Evolutionary conservation across 2,113 vertebrate genomes (phyloP), one percentile per base, ranked within the genome.

Genomic region (Odontophorus gujanensis): DNA sequence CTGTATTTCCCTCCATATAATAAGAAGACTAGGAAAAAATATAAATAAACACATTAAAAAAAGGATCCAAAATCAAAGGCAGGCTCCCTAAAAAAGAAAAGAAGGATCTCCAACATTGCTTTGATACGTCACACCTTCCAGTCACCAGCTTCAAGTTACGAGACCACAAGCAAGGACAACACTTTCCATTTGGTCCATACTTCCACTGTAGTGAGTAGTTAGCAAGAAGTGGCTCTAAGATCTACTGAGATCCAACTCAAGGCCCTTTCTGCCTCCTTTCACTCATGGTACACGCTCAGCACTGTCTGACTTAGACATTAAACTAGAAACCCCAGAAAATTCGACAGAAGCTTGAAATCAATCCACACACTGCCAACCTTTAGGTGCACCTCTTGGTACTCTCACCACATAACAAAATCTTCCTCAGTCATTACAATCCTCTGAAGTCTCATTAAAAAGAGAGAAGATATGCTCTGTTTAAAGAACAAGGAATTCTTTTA

Each of bases 1-100:
- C 98, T 14, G 98, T 98, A 96, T 99, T 97, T 4, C 99, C 99
- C 91, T 99, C 99, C 99, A 99, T 99, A 77, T 99, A 99, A 90
- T 99, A 99, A 0, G 98, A 98, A 8, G 99, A 99, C 99, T 99
- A 86, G 9, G 48, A n/a, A 48, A 91, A 87, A 69, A 93, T 45
- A 4, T 28, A 63, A 40, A 63, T 62, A 40, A 63, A 61, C 34
- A 30, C 20, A 14, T 3, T 1, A 63, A 63, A 38, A 63, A 63
- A 62, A 34, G 25, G 26, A 20, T 4, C 2, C 13, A 67, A 63
- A 63, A 63, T 7, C 15, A 61, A 80, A 78, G 5, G 42, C 22
- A 92, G 47, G 47, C 18, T n/a, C 75, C 51, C 57, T 36, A 0
- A 45, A 73, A 72, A 73, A 30, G 1, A 8, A 43, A 83, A 43